Conservation (phyloP, 2,797 vertebrate species). For the Taeniopygia guttata region DNA sequence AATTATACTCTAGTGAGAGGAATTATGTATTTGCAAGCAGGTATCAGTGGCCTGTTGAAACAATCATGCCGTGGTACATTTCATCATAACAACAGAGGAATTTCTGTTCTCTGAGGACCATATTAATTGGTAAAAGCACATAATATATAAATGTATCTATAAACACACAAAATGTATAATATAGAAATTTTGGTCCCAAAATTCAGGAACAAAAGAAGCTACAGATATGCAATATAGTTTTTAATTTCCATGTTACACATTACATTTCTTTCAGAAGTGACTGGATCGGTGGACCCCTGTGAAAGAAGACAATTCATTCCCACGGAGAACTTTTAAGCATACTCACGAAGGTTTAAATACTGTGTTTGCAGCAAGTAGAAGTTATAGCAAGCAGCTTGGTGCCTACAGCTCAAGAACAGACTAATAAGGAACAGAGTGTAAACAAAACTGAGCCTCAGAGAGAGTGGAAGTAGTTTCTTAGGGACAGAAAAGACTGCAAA, state of each 20-base stretch:
- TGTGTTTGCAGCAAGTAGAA: not conserved
- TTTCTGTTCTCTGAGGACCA: not conserved
- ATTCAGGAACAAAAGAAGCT: not conserved
- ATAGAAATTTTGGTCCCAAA: not conserved
- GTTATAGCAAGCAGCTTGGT: not conserved
- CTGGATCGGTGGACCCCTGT: not conserved
- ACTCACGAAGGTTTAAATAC: not conserved
- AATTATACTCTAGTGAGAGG: not conserved
- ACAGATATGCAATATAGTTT: not conserved
- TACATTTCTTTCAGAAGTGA: not conserved
- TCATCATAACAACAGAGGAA: not conserved
- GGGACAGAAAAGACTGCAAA: not conserved
- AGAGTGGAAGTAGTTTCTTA: not conserved
- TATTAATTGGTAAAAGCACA: not conserved
- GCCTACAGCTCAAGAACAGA: not conserved
- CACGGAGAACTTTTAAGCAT: not conserved
- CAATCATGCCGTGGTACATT: not conserved
- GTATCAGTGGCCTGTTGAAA: not conserved
- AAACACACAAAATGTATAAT: not conserved
- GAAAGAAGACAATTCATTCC: not conserved
- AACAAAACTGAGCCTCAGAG: not conserved
- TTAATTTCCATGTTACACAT: not conserved
- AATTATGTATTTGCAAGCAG: conserved; percentile 21
- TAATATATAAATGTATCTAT: fast-evolving
- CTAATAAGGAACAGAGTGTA: not conserved